These are phyloP conservation scores for Pogonocichla stellata DNA, from an alignment of 2,113 vertebrate genomes.

Conservation along the genomic window DNA sequence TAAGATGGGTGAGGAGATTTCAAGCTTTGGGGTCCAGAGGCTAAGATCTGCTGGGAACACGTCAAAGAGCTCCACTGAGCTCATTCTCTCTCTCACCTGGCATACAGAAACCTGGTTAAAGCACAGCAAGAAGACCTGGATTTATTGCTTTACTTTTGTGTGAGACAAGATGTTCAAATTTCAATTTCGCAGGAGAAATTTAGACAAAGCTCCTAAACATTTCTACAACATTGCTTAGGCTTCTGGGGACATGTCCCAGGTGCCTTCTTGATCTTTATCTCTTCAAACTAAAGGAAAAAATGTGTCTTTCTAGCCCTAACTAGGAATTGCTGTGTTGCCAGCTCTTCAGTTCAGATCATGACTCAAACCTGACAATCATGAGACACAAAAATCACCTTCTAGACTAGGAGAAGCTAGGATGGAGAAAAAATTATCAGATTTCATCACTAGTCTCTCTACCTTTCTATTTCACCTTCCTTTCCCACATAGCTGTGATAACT, in stretches of 20 bases:
- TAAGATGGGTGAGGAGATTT: background rate
- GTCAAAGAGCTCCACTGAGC: background rate
- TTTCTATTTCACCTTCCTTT: background rate
- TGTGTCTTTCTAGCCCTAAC: background rate
- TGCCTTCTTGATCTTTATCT: background rate
- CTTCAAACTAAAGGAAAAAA: background rate
- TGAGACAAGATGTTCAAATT: background rate
- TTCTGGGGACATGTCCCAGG: background rate
- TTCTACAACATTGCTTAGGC: background rate
- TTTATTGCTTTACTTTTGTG: background rate
- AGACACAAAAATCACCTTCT: background rate
- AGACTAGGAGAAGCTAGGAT: background rate
- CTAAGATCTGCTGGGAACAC: background rate
- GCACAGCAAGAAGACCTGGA: background rate
- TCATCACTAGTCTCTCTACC: background rate
- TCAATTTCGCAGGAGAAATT: background rate
- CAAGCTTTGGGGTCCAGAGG: background rate
- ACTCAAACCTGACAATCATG: background rate
- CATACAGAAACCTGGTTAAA: background rate
- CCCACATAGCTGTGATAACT: background rate
- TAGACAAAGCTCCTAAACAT: background rate
- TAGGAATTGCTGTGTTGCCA: background rate
- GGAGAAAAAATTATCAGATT: background rate
- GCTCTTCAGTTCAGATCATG: background rate
- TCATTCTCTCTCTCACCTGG: background rate